These are phyloP conservation scores for Cephus spinipes DNA, from an alignment of 2,888 invertebrate genomes.

Conservation along the genomic window DNA sequence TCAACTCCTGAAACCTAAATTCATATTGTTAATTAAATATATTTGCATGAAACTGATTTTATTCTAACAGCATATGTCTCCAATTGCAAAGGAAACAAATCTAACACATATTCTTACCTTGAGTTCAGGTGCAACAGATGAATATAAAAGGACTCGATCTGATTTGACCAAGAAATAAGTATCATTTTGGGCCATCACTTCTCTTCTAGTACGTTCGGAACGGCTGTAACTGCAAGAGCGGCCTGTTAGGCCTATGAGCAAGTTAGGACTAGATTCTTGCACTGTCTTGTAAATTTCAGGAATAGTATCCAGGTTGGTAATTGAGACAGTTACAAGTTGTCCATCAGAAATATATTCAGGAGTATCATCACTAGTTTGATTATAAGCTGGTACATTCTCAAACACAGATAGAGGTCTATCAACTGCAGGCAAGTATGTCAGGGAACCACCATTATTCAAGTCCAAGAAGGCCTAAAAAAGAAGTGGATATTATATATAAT, in stretches of 20 bases:
- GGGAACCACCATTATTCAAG: slow-evolving; percentile 51
- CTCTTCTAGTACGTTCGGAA: slow-evolving; percentile 51
- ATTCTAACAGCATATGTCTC: neutral
- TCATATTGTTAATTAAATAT: neutral
- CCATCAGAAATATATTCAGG: slow-evolving; percentile 57
- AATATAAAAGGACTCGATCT: slow-evolving; percentile 41
- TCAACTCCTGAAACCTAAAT: neutral
- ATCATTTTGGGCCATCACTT: slow-evolving; percentile 11
- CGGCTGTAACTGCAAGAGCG: slow-evolving; percentile 47
- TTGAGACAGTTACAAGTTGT: slow-evolving; percentile 39
- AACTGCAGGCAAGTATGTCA: slow-evolving; percentile 74
- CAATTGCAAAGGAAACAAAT: too few species aligned
- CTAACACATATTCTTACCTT: slow-evolving; percentile 29
- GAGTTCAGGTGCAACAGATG: slow-evolving; percentile 30
- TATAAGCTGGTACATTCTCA: slow-evolving; percentile 68
- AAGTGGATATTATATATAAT: neutral
- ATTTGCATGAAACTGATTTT: neutral
- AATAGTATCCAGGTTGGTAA: slow-evolving; percentile 43
- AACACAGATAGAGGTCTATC: slow-evolving; percentile 72
- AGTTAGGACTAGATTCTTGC: slow-evolving; percentile 58
- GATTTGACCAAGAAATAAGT: slow-evolving; percentile 23
- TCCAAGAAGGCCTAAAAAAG: slow-evolving; percentile 64
- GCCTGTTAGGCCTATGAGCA: slow-evolving; percentile 52
- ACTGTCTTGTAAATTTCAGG: slow-evolving; percentile 44
- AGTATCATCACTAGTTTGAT: slow-evolving; percentile 65